These are phyloP conservation scores for Globia sparganii DNA, from an alignment of 2,888 invertebrate species.

Conservation along the genomic window DNA sequence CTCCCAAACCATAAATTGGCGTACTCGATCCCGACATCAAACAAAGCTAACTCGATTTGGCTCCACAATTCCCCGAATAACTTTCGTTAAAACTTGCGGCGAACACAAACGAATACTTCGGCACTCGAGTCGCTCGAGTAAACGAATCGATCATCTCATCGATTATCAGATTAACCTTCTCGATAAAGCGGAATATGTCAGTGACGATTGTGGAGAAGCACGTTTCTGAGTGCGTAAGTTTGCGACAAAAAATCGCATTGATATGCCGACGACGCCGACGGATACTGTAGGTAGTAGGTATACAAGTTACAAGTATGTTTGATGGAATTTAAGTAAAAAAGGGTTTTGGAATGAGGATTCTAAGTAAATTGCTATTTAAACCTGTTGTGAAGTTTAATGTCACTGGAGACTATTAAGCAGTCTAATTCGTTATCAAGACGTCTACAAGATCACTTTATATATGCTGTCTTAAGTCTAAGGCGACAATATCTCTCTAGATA, in stretches of 20 bases:
- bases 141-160: conserved; percentile 71
- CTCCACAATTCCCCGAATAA: conserved; percentile 35
- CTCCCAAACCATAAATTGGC: conserved; percentile 29
- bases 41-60: conserved; percentile 55
- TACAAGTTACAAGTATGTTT: not conserved
- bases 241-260: conserved; percentile 56
- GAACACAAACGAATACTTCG: conserved; percentile 60
- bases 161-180: conserved; percentile 69
- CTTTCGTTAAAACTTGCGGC: conserved; percentile 55
- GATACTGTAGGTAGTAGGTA: not conserved
- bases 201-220: conserved; percentile 34
- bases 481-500: not conserved
- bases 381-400: not conserved
- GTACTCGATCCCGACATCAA: conserved; percentile 39
- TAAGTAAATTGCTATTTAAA: not conserved
- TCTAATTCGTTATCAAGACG: not conserved
- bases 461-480: not conserved
- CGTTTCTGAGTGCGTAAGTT: conserved; percentile 39
- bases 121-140: conserved; percentile 58
- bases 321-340: conserved; percentile 10
- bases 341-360: not conserved
- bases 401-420: not conserved
- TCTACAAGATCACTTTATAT: not conserved
- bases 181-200: conserved; percentile 46
- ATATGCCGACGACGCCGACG: conserved; percentile 30